phyloP scores from a whole-genome alignment of 2,888 invertebrate genomes.

The Pollenia griseotomentosa region DNA sequence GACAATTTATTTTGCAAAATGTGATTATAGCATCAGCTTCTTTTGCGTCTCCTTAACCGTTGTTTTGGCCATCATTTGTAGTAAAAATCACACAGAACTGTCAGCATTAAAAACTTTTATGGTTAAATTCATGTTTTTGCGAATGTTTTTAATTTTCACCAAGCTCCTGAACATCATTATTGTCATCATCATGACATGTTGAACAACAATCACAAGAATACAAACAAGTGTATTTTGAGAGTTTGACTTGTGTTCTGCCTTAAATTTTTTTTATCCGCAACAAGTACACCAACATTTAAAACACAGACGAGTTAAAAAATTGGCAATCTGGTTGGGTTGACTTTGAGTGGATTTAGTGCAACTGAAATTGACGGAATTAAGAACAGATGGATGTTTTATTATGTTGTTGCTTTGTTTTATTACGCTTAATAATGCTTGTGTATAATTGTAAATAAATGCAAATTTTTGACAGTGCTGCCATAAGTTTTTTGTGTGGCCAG shows the following conservation, averaged over 20 bases:
- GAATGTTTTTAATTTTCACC: conserved; percentile 47
- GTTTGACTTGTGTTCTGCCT: conserved; percentile 10
- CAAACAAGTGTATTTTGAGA: background rate
- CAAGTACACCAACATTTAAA: conserved; percentile 46
- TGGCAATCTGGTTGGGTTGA: conserved; percentile 61
- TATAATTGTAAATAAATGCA: no score
- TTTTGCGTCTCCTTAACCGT: background rate
- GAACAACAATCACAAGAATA: background rate
- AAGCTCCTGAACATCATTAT: background rate
- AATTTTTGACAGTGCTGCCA: no score
- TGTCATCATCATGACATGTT: conserved; percentile 25
- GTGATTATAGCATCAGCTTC: background rate
- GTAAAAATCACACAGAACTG: background rate
- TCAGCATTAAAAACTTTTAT: conserved; percentile 47
- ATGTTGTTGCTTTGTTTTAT: conserved; percentile 73
- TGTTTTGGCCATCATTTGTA: background rate
- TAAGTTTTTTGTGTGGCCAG: no score
- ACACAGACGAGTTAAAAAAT: conserved; percentile 10
- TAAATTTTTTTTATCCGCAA: background rate
- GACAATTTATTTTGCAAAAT: conserved; percentile 63
- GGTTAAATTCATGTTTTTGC: conserved; percentile 20
- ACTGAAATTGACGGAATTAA: conserved; percentile 76
- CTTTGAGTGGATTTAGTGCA: conserved; percentile 75
- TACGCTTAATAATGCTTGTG: conserved; percentile 72
- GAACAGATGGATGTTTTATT: conserved; percentile 75